Evolutionary conservation across 2,797 vertebrate species (phyloP), one percentile per base, ranked within the genome.

Genomic region (Phataginus tricuspis): DNA sequence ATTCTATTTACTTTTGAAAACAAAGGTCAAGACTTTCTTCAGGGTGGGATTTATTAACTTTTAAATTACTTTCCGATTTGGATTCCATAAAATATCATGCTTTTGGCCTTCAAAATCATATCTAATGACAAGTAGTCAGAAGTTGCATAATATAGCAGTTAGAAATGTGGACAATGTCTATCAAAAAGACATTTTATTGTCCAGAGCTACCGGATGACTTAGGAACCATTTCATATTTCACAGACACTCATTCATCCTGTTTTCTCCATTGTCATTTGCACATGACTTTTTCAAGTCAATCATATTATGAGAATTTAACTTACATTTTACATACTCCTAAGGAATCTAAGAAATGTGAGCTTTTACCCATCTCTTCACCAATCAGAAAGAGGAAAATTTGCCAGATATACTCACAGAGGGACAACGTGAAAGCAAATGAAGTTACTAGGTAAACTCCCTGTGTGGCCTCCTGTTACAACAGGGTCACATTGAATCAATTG

Each of bases 61-160:
- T 96, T 95, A 96, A 97, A 95, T 97, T 95, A 84, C n/a, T 93
- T 96, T 96, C 66, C 77, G 72, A 61, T 84, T 95, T 90, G 63
- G 37, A 16, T 94, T 97, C 55, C 79, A 93, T 96, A 59, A 96
- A 96, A 96, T 96, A 94, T 91, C 95, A 91, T 64, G 66, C 74
- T 53, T 74, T 86, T 91, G 92, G 68, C 74, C 93, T 96, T 97
- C 91, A 96, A 45, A 96, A 91, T 96, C 91, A 90, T 85, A 66
- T 71, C 71, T 82, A 89, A 91, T 97, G 86, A 69, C 91, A 68
- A 87, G 61, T 71, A 37, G 75, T 88, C 1, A 5, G 90, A 86
- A 96, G 37, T 59, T 94, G 88, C 61, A 82, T 94, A 96, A 96
- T 86, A 95, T 31, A 85, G 74, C 89, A 27, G 37, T 96, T 96